Conservation (phyloP, 2,113 vertebrate species). For the Ornithorhynchus anatinus region DNA sequence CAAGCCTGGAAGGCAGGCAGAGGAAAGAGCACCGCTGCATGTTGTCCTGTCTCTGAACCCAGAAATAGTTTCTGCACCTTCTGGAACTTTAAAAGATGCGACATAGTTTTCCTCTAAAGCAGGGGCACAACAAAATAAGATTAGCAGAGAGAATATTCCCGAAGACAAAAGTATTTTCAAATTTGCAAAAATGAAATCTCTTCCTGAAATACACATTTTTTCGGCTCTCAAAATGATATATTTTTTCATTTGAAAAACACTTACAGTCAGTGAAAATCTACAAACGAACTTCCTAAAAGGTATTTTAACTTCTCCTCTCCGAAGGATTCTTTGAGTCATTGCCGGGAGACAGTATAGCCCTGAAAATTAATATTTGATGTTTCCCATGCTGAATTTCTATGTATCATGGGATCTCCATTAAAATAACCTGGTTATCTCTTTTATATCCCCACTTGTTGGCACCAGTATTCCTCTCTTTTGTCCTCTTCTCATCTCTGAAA, state of each 20-base stretch:
- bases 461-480: too few species aligned
- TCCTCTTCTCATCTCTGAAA: too few species aligned
- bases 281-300: too few species aligned
- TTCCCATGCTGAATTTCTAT: too few species aligned
- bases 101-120: not conserved
- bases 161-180: not conserved
- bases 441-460: too few species aligned
- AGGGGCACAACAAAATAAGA: not conserved
- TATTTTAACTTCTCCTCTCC: too few species aligned
- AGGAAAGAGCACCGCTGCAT: conserved; percentile 6
- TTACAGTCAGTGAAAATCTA: too few species aligned
- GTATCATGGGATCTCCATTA: too few species aligned
- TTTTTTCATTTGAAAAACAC: not conserved
- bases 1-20: not conserved
- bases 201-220: not conserved
- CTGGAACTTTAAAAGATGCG: conserved; percentile 11
- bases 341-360: too few species aligned
- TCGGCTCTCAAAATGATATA: not conserved
- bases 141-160: not conserved
- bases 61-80: conserved; percentile 19
- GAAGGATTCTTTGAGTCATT: too few species aligned
- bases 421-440: too few species aligned
- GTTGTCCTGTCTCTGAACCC: conserved; percentile 4
- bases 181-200: not conserved
- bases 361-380: too few species aligned